Base-by-base conservation (phyloP, 1,140 invertebrate species). In the Plectrocnemia conspersa region DNA sequence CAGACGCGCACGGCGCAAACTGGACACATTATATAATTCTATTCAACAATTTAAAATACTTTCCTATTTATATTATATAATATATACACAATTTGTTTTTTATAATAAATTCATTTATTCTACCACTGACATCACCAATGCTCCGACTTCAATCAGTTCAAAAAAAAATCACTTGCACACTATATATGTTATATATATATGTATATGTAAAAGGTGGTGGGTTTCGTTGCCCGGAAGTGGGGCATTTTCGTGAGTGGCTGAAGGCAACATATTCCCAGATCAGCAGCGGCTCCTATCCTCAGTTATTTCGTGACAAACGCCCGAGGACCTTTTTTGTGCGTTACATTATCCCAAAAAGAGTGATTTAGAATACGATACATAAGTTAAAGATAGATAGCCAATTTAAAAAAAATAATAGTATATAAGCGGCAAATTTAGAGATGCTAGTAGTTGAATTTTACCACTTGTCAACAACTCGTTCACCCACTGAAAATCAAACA, bases 401-500 rank as follows among this genome's bases (percentile, higher is more conserved):
- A 67, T 67, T 61, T 7, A 13, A 69, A n/a, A 61, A 64, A 68
- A 45, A 64, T 64, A 64, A 61, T 64, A 56, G 36, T 42, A 53
- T 40, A 47, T 62, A 69, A 66, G 67, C 67, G 65, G 68, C 68
- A 67, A 68, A 68, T 68, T 68, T 68, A 66, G 65, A 64, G 65
- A 65, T 68, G 66, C 67, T 65, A 69, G 69, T 67, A 68, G 69
- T 58, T 71, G 66, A 67, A 73, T 69, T 42, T 70, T 75, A 75
- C 77, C 78, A 79, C 73, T 77, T 77, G 75, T 79, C 76, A 70
- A 79, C 66, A 69, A 78, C 75, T 67, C 68, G 66, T 68, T 78
- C 77, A 70, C 72, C 74, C 71, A 72, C 77, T 79, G 77, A 61
- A 79, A 80, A 79, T 79, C 68, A 79, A 79, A 65, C 74, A 64